Conservation (phyloP, 2,888 invertebrate genomes). For the Ectemnius lituratus region DNA sequence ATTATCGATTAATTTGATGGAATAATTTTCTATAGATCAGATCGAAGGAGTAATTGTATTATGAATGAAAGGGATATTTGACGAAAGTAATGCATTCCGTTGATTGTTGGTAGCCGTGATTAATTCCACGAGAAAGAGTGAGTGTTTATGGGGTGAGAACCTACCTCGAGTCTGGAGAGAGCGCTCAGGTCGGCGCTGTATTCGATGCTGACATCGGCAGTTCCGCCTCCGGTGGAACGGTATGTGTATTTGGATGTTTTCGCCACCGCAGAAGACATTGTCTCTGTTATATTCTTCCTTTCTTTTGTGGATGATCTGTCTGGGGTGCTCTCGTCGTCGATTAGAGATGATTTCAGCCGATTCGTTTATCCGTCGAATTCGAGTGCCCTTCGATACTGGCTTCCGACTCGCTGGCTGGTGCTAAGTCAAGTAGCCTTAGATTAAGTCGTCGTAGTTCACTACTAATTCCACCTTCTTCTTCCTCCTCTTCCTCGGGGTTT, state of each 20-base stretch:
- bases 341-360: conserved; percentile 26
- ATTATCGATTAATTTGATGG: too few relatives aligned
- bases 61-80: too few relatives aligned
- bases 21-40: too few relatives aligned
- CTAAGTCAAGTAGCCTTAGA: conserved; percentile 41
- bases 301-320: conserved; percentile 16
- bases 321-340: conserved; percentile 14
- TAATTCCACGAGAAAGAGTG: not conserved
- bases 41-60: too few relatives aligned
- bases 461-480: conserved; percentile 50
- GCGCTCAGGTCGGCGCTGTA: conserved; percentile 96
- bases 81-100: too few relatives aligned
- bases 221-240: conserved; percentile 89
- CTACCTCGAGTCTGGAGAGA: conserved; percentile 96
- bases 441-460: conserved; percentile 36
- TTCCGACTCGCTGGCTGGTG: conserved; percentile 30
- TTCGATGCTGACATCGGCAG: conserved; percentile 95
- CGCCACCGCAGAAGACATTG: conserved; percentile 85
- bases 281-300: conserved; percentile 75
- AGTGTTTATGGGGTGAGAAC: conserved; percentile 23
- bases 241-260: conserved; percentile 95
- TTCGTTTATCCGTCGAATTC: conserved; percentile 36
- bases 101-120: too few relatives aligned
- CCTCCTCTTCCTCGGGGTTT: conserved; percentile 68
- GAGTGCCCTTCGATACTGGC: conserved; percentile 23